Percentiles rank a stretch among this genome's conserved stretches.
Evolutionary conservation across 2,797 vertebrate species (phyloP).

Genomic region (Hemibagrus guttatus): DNA sequence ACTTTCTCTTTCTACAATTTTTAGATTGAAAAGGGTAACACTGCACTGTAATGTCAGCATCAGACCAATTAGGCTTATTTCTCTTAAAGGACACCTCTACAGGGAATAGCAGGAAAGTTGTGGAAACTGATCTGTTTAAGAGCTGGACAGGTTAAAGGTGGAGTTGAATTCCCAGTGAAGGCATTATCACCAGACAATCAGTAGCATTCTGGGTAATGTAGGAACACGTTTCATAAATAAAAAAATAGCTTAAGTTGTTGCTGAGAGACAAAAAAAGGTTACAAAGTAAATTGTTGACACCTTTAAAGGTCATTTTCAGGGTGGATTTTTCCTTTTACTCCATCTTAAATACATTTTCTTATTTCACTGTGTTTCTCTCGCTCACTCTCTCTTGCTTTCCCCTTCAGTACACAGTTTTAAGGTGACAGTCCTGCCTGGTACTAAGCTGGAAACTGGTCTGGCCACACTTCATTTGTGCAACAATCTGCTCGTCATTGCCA

Average conservation of each 20-base stretch:
- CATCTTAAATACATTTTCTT: not conserved
- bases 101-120: too few species aligned
- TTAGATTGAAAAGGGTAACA: not conserved
- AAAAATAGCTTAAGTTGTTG: not conserved
- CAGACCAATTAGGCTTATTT: not conserved
- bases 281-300: not conserved
- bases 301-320: not conserved
- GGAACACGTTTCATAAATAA: not conserved
- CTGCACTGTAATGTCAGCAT: not conserved
- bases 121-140: not conserved
- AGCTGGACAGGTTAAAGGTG: not conserved
- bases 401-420: constrained; percentile 83
- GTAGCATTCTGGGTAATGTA: not conserved
- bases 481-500: constrained; percentile 83
- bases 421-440: constrained; percentile 89
- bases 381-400: not conserved
- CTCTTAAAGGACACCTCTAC: not conserved
- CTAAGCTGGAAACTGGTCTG: constrained; percentile 89
- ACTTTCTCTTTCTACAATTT: too few species aligned
- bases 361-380: not conserved
- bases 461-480: constrained; percentile 95
- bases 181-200: not conserved
- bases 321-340: not conserved
- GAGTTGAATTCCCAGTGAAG: not conserved
- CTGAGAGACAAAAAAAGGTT: not conserved